Evolutionary conservation across 2,797 vertebrate species (phyloP), one percentile per base, ranked within the genome.

Genomic region (Sebastes umbrosus): DNA sequence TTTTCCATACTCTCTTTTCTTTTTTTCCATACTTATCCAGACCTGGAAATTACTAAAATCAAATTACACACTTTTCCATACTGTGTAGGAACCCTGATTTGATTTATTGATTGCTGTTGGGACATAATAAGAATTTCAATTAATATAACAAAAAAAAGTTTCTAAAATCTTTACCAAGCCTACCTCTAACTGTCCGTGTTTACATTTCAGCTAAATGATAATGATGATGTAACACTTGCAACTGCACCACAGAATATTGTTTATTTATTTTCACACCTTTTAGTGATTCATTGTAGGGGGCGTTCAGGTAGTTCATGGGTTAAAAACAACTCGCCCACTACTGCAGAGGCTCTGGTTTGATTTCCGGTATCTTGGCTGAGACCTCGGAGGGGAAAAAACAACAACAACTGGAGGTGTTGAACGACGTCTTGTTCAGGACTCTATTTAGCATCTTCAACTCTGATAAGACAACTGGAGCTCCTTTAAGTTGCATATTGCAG

Each of bases 201-300:
- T 57, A 55, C 27, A 50, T 57, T 22, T 25, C 8, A 4, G 34
- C 20, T 55, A 10, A 65, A 54, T 39, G 34, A 31, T 16, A 32
- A 46, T 52, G 34, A 59, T 77, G 34, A 83, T 54, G 22, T 71
- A 80, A 80, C 72, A 65, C n/a, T 31, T 14, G 13, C n/a, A 52
- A 52, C 14, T 29, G 39, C 7, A 62, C 4, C 4, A 73, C 22
- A 50, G 27, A 74, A 58, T 39, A 16, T 39, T 69, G 4, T 46
- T 6, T 27, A 39, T 72, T 75, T 8, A 54, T 67, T 52, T 27
- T 13, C 4, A 67, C 55, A 43, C 12, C 20, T 79, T 60, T 55
- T 34, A 60, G 70, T 67, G 46, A 80, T 7, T 77, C 20, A 78
- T 9, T 57, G 74, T 29, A 16, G 36, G n/a, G 46, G 60, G 69